A percentile compares a stretch with the other conserved stretches of the same genome.
These are phyloP conservation scores for Parambassis ranga DNA, from an alignment of 2,797 vertebrate species.

Conservation along the genomic window DNA sequence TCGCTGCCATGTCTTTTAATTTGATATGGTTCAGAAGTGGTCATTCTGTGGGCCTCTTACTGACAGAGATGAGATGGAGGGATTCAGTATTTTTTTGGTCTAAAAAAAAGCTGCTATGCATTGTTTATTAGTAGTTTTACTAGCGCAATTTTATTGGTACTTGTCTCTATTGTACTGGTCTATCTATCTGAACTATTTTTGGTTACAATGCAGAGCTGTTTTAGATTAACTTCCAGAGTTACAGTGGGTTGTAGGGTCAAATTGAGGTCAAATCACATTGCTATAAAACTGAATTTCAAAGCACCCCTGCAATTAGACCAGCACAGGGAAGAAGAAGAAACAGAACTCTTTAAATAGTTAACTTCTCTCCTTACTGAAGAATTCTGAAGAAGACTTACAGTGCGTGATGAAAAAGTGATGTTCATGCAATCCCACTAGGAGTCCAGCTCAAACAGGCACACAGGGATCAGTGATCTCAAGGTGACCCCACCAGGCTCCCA, in stretches of 20 bases:
- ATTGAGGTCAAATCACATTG: too few relatives aligned
- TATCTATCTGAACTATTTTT: too few relatives aligned
- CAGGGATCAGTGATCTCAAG: constrained; percentile 44
- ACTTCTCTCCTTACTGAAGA: constrained; percentile 3
- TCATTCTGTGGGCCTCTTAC: not conserved
- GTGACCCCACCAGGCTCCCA: constrained; percentile 52
- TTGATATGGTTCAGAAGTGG: not conserved
- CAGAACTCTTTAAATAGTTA: not conserved
- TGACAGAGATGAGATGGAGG: not conserved
- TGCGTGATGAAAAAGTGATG: constrained; percentile 52
- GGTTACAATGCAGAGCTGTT: too few relatives aligned
- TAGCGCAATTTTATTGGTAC: too few relatives aligned
- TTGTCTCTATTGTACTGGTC: too few relatives aligned
- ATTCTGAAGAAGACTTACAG: constrained; percentile 18
- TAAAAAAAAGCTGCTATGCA: not conserved
- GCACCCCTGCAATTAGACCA: too few relatives aligned
- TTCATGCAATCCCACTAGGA: constrained; percentile 51
- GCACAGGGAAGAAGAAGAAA: too few relatives aligned
- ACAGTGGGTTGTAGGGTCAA: too few relatives aligned
- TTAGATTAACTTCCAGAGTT: too few relatives aligned
- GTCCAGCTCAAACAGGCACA: constrained; percentile 1
- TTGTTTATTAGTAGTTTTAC: too few relatives aligned
- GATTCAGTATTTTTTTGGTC: not conserved
- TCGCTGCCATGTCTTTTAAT: constrained; percentile 1
- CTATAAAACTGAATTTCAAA: too few relatives aligned